phyloP scores from a whole-genome alignment of 2,113 vertebrate genomes.

The Pontoporia blainvillei region DNA sequence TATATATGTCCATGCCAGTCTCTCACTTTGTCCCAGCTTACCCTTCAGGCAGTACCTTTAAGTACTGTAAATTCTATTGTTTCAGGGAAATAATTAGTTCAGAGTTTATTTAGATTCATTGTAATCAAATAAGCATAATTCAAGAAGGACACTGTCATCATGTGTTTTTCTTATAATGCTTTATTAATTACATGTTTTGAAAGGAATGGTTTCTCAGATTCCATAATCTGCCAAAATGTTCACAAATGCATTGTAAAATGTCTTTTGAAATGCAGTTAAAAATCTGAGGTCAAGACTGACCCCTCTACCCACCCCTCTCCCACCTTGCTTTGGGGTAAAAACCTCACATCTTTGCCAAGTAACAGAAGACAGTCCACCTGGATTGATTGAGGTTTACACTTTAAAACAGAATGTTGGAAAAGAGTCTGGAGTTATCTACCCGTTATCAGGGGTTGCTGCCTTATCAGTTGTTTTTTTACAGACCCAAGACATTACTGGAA shows the following conservation, averaged over 20 bases:
- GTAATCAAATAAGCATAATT: conserved; percentile 55
- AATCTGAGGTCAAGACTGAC: conserved; percentile 48
- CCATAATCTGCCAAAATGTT: conserved; percentile 27
- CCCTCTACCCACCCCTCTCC: conserved; percentile 43
- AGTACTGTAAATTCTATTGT: background rate
- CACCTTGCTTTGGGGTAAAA: conserved; percentile 48
- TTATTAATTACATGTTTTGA: conserved; percentile 56
- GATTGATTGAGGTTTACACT: fast-evolving
- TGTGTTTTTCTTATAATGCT: conserved; percentile 33
- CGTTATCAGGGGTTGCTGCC: background rate
- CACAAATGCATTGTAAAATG: conserved; percentile 51
- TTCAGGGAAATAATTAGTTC: conserved; percentile 55
- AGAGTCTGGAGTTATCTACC: background rate
- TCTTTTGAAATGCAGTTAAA: conserved; percentile 35
- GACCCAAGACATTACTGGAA: background rate
- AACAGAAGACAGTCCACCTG: background rate
- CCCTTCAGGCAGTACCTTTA: conserved; percentile 20
- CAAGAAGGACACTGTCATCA: conserved; percentile 38
- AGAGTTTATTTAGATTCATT: conserved; percentile 48
- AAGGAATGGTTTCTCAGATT: conserved; percentile 15
- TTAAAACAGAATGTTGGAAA: background rate
- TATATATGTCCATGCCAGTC: no score
- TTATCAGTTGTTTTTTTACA: background rate
- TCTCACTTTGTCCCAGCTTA: no score
- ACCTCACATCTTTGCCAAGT: conserved; percentile 1